Conservation (phyloP, 1,140 invertebrate species). For the Calephelis virginiensis region DNA sequence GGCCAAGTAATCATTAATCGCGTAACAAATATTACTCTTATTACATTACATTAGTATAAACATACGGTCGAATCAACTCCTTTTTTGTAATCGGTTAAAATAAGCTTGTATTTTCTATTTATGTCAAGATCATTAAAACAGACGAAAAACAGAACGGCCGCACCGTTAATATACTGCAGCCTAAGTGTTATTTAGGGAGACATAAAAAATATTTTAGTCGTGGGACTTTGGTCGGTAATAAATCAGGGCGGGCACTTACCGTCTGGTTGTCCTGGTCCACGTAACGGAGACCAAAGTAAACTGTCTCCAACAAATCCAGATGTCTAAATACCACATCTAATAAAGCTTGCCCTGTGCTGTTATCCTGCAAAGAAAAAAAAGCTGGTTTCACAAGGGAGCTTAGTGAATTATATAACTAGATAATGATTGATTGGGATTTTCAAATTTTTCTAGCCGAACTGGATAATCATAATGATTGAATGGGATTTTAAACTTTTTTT, state of each 20-base stretch:
- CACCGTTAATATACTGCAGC: slow-evolving; percentile 16
- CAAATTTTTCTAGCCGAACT: too few species aligned
- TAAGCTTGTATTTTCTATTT: slow-evolving; percentile 1
- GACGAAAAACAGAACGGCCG: slow-evolving; percentile 17
- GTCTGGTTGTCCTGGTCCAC: slow-evolving; percentile 93
- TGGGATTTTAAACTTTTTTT: too few species aligned
- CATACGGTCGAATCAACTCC: background rate
- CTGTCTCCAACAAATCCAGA: slow-evolving; percentile 93
- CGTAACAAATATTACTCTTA: too few species aligned
- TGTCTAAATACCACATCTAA: slow-evolving; percentile 93
- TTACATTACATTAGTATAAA: too few species aligned
- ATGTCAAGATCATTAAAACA: slow-evolving; percentile 15
- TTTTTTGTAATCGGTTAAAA: slow-evolving; percentile 9
- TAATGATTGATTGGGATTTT: too few species aligned
- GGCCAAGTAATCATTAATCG: too few species aligned
- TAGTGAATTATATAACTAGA: too few species aligned
- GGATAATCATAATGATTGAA: too few species aligned
- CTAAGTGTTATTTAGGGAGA: slow-evolving; percentile 23
- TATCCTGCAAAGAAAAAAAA: slow-evolving; percentile 84
- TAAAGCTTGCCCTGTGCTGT: slow-evolving; percentile 89
- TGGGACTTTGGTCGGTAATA: slow-evolving; percentile 22
- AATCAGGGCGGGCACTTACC: slow-evolving; percentile 78
- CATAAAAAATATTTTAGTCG: slow-evolving; percentile 27
- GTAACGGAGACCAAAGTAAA: slow-evolving; percentile 95
- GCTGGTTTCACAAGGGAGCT: too few species aligned